Evolutionary conservation across 2,797 vertebrate species (phyloP).

Genomic region (Phalloptychus januarius): DNA sequence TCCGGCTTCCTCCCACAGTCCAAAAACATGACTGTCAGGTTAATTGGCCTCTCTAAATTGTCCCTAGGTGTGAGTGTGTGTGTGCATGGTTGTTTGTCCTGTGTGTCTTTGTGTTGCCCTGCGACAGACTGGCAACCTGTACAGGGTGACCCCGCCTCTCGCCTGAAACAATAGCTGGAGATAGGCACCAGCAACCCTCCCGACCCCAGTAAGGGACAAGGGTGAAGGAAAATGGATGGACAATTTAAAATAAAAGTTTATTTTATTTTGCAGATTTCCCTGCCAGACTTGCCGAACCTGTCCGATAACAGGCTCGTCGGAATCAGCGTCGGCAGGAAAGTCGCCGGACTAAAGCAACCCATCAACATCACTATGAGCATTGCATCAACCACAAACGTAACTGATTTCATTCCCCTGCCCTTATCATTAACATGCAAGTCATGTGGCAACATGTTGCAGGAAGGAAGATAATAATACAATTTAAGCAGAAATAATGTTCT

Average conservation of each 20-base stretch:
- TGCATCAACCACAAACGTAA: conserved; percentile 13
- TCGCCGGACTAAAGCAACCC: conserved; percentile 33
- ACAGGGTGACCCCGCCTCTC: no score
- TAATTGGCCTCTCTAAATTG: no score
- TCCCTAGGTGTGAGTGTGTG: no score
- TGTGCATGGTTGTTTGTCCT: no score
- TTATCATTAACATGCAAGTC: not conserved
- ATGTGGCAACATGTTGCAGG: not conserved
- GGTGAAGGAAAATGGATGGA: no score
- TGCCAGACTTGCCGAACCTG: not conserved
- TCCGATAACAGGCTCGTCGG: conserved; percentile 45
- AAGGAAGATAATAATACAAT: not conserved
- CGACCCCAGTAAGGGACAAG: no score
- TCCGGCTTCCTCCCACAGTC: no score
- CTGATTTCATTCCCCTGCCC: not conserved
- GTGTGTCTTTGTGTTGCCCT: no score
- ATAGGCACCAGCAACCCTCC: no score
- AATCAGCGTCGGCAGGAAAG: conserved; percentile 22
- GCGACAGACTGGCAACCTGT: no score
- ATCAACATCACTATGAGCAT: conserved; percentile 58
- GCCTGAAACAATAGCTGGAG: no score
- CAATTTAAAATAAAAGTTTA: not conserved
- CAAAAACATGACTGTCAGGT: no score
- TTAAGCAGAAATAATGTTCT: not conserved
- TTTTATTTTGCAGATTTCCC: conserved; percentile 8